Conservation (phyloP, 2,888 invertebrate species). For the Drosophila formosana region DNA sequence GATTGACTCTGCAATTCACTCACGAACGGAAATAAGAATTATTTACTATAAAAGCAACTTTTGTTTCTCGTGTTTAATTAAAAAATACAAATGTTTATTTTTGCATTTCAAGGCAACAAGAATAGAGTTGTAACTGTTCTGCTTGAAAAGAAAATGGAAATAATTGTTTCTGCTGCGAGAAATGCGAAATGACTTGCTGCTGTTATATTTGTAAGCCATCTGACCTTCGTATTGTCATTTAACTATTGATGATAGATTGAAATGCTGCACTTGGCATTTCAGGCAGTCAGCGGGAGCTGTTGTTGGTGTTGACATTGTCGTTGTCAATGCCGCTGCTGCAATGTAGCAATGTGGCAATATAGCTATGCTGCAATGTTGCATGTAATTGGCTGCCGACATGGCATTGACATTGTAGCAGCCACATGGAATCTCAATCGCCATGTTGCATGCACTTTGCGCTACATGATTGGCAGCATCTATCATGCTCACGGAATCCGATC, state of each 20-base stretch:
- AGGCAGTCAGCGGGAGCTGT: neutral
- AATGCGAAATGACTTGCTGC: constrained; percentile 1
- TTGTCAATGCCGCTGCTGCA: neutral
- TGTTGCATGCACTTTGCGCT: constrained; percentile 9
- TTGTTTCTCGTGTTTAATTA: constrained; percentile 6
- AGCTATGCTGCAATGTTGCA: constrained; percentile 10
- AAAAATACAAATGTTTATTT: neutral
- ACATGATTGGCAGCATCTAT: constrained; percentile 32
- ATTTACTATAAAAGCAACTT: constrained; percentile 12
- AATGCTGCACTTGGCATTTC: constrained; percentile 25
- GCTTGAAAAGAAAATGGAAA: constrained; percentile 2
- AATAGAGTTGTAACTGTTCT: neutral
- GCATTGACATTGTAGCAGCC: constrained; percentile 41
- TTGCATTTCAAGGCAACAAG: neutral
- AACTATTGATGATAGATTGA: constrained; percentile 18
- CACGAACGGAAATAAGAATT: neutral
- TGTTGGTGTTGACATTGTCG: neutral
- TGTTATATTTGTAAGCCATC: constrained; percentile 18
- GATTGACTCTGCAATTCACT: neutral
- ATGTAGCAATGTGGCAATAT: neutral
- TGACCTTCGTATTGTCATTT: constrained; percentile 34
- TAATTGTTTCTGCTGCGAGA: neutral
- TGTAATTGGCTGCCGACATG: constrained; percentile 48
- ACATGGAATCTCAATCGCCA: constrained; percentile 14
- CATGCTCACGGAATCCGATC: constrained; percentile 19